Percentiles rank a stretch among this genome's conserved stretches.
phyloP scores from a whole-genome alignment of 2,797 vertebrate genomes.

The Amniataba percoides region DNA sequence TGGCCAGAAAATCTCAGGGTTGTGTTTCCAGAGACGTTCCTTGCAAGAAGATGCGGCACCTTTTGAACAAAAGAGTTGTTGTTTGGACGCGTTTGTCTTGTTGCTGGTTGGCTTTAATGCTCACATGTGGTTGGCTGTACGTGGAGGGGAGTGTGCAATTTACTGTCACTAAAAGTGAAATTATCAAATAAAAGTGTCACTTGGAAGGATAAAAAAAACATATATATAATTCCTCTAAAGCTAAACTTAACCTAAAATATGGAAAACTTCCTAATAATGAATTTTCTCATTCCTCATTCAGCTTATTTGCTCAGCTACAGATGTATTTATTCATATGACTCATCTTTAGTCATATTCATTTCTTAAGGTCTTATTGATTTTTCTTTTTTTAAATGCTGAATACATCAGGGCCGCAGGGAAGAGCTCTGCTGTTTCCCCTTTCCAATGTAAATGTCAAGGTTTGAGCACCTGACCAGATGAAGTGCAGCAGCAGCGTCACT shows the following conservation, averaged over 20 bases:
- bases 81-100: too few species aligned
- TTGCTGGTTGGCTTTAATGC: too few species aligned
- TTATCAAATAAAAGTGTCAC: background rate
- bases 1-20: too few species aligned
- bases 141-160: too few species aligned
- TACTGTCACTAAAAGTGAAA: background rate
- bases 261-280: background rate
- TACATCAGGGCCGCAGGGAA: background rate
- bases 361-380: background rate
- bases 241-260: background rate
- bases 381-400: background rate
- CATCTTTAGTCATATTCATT: background rate
- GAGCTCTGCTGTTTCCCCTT: conserved; percentile 11
- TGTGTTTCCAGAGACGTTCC: background rate
- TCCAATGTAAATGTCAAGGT: conserved; percentile 19
- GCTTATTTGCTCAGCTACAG: background rate
- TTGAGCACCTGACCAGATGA: conserved; percentile 3
- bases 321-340: background rate
- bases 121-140: background rate
- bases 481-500: conserved; percentile 6
- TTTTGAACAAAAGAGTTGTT: too few species aligned
- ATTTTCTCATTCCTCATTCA: background rate
- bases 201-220: background rate
- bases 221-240: too few species aligned
- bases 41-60: background rate